phyloP scores from a whole-genome alignment of 2,888 invertebrate genomes.

The Drosophila meridiana region DNA sequence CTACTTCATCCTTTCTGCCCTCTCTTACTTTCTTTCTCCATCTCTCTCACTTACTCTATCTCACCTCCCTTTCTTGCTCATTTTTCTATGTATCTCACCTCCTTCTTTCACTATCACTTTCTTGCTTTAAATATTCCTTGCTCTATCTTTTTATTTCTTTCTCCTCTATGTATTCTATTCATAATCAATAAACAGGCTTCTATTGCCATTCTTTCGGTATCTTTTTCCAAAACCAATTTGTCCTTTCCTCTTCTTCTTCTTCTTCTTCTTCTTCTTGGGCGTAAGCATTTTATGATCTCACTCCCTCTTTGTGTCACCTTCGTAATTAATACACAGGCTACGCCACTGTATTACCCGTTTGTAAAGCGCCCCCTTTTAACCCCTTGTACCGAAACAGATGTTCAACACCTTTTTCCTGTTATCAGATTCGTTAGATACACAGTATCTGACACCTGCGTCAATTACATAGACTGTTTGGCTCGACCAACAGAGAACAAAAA shows the following conservation, averaged over 20 bases:
- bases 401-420: neutral
- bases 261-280: neutral
- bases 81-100: neutral
- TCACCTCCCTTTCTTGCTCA: neutral
- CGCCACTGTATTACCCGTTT: neutral
- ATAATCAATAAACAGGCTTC: neutral
- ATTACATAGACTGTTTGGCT: slow-evolving; percentile 3
- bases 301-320: neutral
- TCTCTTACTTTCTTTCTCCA: neutral
- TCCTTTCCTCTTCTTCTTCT: neutral
- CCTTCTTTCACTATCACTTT: too few relatives aligned
- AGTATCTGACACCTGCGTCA: slow-evolving; percentile 9
- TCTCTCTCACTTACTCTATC: too few relatives aligned
- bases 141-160: too few relatives aligned
- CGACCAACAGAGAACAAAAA: neutral
- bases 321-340: slow-evolving; percentile 3
- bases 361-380: neutral
- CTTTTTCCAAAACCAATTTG: too few relatives aligned
- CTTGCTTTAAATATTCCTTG: too few relatives aligned
- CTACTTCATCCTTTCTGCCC: neutral
- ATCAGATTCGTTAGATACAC: slow-evolving; percentile 1
- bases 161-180: neutral
- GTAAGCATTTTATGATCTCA: neutral
- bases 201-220: neutral
- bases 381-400: neutral